Evolutionary conservation across 2,113 vertebrate genomes (phyloP).

Genomic region (Ptychochromis oligacanthus): DNA sequence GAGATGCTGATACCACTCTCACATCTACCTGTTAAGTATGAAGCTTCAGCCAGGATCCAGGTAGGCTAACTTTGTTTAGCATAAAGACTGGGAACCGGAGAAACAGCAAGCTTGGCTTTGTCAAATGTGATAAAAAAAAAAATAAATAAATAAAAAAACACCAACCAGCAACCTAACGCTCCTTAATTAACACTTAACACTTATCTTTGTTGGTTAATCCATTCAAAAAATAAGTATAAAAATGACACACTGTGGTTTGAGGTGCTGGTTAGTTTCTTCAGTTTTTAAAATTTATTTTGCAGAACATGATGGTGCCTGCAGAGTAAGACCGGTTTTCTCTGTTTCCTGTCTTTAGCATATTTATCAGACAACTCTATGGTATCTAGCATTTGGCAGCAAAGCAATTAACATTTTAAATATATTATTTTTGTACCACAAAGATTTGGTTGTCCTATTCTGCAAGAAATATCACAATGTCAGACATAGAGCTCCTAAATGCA

Average conservation of each 20-base stretch:
- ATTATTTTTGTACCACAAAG: not conserved
- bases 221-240: not conserved
- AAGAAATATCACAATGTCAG: not conserved
- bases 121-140: not conserved
- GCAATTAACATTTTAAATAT: not conserved
- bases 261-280: rapidly evolving
- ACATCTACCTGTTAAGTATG: not conserved
- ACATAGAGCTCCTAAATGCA: not conserved
- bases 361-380: not conserved
- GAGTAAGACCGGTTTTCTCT: not conserved
- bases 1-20: not conserved
- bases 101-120: not conserved
- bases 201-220: not conserved
- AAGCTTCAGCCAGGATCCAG: not conserved
- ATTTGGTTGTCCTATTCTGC: not conserved
- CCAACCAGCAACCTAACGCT: not conserved
- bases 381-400: not conserved
- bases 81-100: not conserved
- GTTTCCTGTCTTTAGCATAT: not conserved
- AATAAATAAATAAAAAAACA: no score
- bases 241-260: not conserved
- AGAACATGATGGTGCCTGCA: not conserved
- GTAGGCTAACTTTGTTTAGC: not conserved
- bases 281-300: not conserved
- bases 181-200: not conserved